These are phyloP conservation scores for Molossus alvarezi DNA, from an alignment of 2,797 vertebrate genomes.

Conservation along the genomic window DNA sequence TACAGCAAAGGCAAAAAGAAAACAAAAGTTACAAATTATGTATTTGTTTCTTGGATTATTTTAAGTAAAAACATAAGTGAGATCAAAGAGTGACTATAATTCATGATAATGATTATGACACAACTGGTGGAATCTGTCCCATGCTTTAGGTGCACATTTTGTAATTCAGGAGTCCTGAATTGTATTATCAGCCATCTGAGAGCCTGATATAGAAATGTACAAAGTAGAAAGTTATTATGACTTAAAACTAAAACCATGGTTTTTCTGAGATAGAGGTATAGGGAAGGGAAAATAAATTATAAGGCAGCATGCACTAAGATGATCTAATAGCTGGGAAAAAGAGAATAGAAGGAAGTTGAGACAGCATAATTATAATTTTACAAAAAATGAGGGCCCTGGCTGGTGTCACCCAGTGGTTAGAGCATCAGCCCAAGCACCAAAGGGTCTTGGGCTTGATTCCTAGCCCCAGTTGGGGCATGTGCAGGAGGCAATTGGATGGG, in stretches of 20 bases:
- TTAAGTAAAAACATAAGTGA: conserved; percentile 52
- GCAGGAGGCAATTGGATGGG: too few relatives aligned
- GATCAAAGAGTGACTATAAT: conserved; percentile 6
- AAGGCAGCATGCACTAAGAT: neutral
- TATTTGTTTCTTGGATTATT: conserved; percentile 65
- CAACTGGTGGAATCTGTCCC: neutral
- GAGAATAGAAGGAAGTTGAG: conserved; percentile 17
- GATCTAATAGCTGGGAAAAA: conserved; percentile 27
- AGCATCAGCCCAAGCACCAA: too few relatives aligned
- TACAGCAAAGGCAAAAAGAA: conserved; percentile 85
- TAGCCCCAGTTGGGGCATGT: too few relatives aligned
- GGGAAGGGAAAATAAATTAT: conserved; percentile 28
- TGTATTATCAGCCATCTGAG: neutral
- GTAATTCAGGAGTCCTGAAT: neutral
- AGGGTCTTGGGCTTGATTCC: too few relatives aligned
- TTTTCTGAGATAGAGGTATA: conserved; percentile 44
- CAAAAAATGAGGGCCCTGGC: neutral
- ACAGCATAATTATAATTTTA: conserved; percentile 49
- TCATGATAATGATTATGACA: neutral
- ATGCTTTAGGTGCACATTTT: conserved; percentile 17
- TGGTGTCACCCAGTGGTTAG: too few relatives aligned
- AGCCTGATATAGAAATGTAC: conserved; percentile 29
- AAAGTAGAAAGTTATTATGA: conserved; percentile 23
- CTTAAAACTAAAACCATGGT: conserved; percentile 50
- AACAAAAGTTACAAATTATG: conserved; percentile 35